Evolutionary conservation across 2,113 vertebrate genomes (phyloP).

Genomic region (Morone chrysops): DNA sequence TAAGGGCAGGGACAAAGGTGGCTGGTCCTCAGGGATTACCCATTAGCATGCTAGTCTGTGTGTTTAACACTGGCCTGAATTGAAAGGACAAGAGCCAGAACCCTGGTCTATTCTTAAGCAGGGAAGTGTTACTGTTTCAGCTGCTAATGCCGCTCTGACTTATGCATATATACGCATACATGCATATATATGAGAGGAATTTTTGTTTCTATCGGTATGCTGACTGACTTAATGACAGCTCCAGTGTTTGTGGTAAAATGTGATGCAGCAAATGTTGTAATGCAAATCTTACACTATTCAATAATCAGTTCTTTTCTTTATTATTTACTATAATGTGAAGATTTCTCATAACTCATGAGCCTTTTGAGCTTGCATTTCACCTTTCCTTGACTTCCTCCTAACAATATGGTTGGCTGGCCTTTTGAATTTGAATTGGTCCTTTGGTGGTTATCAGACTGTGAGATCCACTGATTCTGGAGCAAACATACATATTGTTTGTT

Average conservation of each 20-base stretch:
- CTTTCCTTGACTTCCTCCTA: neutral
- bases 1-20: slow-evolving; percentile 80
- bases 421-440: neutral
- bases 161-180: slow-evolving; percentile 75
- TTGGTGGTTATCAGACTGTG: slow-evolving; percentile 31
- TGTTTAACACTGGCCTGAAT: slow-evolving; percentile 84
- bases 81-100: slow-evolving; percentile 79
- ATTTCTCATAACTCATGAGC: neutral
- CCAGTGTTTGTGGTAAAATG: neutral
- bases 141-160: slow-evolving; percentile 77
- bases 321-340: too few species aligned
- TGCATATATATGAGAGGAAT: slow-evolving; percentile 72
- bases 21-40: slow-evolving; percentile 83
- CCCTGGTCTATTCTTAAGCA: slow-evolving; percentile 75
- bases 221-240: slow-evolving; percentile 2
- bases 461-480: neutral
- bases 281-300: neutral
- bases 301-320: neutral
- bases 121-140: slow-evolving; percentile 84
- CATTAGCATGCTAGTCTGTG: slow-evolving; percentile 84
- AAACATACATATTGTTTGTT: neutral
- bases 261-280: neutral
- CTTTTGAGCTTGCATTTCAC: neutral
- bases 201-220: slow-evolving; percentile 59
- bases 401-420: neutral